Evolutionary conservation across 2,797 vertebrate genomes (phyloP).

Genomic region (Gorsachius magnificus): DNA sequence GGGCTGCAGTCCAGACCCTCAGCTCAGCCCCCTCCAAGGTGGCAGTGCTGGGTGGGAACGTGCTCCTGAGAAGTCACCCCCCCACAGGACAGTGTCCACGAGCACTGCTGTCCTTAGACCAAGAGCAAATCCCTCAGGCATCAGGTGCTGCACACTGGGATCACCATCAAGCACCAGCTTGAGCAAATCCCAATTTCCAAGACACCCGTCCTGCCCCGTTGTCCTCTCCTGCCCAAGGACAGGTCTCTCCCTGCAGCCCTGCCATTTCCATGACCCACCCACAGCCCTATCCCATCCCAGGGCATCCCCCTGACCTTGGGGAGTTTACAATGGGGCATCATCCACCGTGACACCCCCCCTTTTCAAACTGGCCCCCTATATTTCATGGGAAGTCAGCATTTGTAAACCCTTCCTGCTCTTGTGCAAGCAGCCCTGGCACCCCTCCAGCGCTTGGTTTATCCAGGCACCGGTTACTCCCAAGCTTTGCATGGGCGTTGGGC

Average conservation of each 20-base stretch:
- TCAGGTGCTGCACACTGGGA: not conserved
- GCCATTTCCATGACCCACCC: fast-evolving
- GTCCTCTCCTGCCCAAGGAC: not conserved
- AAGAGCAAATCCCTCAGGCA: not conserved
- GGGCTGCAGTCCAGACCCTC: fast-evolving
- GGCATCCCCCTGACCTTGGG: not conserved
- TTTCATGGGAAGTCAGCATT: not conserved
- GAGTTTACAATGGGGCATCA: not conserved
- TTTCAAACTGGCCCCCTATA: fast-evolving
- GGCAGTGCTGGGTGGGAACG: not conserved
- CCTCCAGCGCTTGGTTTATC: slow-evolving; percentile 14
- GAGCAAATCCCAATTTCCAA: not conserved
- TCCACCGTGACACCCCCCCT: fast-evolving
- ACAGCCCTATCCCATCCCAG: not conserved
- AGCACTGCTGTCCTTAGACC: not conserved
- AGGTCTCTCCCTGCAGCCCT: not conserved
- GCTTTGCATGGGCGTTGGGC: slow-evolving; percentile 28
- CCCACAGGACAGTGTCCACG: fast-evolving
- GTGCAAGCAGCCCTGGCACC: slow-evolving; percentile 17
- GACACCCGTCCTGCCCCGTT: fast-evolving
- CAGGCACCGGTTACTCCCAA: slow-evolving; percentile 25
- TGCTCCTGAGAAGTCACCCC: not conserved
- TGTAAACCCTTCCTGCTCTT: not conserved
- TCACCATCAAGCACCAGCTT: not conserved
- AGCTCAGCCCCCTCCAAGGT: not conserved